Conservation (phyloP, 1,140 invertebrate genomes). For the Hestina assimilis region DNA sequence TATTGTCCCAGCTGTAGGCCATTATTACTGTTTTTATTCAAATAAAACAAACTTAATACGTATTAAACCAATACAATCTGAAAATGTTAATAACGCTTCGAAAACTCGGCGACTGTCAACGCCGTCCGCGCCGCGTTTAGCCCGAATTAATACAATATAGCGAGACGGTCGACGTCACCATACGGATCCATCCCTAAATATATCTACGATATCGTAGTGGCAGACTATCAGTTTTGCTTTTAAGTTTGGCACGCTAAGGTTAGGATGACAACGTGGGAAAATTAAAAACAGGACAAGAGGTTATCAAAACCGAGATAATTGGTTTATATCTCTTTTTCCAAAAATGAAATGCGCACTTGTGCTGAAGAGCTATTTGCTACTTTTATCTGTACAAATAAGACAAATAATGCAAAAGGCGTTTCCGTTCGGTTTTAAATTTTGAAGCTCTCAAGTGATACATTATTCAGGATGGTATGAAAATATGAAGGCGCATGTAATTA, state of each 20-base stretch:
- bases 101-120: slow-evolving; percentile 1
- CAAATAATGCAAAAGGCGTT: too few species aligned
- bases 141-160: slow-evolving; percentile 15
- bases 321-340: too few species aligned
- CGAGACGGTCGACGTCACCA: slow-evolving; percentile 13
- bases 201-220: slow-evolving; percentile 27
- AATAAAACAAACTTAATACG: not conserved
- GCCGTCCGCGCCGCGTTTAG: slow-evolving; percentile 7
- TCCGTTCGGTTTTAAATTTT: too few species aligned
- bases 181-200: slow-evolving; percentile 37
- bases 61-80: not conserved
- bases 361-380: too few species aligned
- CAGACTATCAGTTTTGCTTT: slow-evolving; percentile 9
- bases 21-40: slow-evolving; percentile 50
- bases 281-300: too few species aligned
- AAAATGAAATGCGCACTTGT: too few species aligned
- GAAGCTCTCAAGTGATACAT: too few species aligned
- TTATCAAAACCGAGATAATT: not conserved
- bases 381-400: too few species aligned
- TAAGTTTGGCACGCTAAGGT: slow-evolving; percentile 17
- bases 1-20: slow-evolving; percentile 89
- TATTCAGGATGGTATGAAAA: too few species aligned
- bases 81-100: slow-evolving; percentile 13
- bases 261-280: slow-evolving; percentile 14
- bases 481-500: too few species aligned